Percentiles rank a stretch among this genome's conserved stretches.
Conservation (phyloP, 2,797 vertebrate genomes). For the Coreius guichenoti region DNA sequence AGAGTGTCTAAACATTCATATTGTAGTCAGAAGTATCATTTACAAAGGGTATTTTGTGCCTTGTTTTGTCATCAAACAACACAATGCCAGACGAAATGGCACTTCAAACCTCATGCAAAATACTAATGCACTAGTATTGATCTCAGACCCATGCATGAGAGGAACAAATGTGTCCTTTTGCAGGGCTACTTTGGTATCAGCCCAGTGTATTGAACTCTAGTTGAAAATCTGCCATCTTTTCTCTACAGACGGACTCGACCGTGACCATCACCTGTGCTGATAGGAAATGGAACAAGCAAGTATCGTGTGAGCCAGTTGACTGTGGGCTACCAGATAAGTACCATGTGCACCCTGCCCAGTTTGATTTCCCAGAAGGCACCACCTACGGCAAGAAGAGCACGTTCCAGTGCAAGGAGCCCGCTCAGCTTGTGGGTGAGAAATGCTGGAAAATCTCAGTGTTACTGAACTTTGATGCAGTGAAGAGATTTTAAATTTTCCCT, state of each 20-base stretch:
- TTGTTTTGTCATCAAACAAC: not conserved
- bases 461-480: not conserved
- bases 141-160: not conserved
- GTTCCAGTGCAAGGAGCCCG: slow-evolving; percentile 91
- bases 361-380: slow-evolving; percentile 90
- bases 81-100: not conserved
- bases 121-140: not conserved
- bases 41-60: not conserved
- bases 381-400: slow-evolving; percentile 92
- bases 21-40: not conserved
- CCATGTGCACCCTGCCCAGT: slow-evolving; percentile 91
- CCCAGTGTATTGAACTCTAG: not conserved
- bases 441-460: not conserved
- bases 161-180: not conserved
- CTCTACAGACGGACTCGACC: slow-evolving; percentile 81
- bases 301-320: slow-evolving; percentile 93
- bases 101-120: not conserved
- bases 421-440: slow-evolving; percentile 88
- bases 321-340: slow-evolving; percentile 93
- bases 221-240: slow-evolving; percentile 27
- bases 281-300: slow-evolving; percentile 96
- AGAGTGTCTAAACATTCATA: not conserved
- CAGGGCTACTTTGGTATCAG: not conserved
- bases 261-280: slow-evolving; percentile 91
- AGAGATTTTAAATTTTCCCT: not conserved